Conservation (phyloP, 53 echinoderm and acorn worm genomes). For the Luidia sarsii region DNA sequence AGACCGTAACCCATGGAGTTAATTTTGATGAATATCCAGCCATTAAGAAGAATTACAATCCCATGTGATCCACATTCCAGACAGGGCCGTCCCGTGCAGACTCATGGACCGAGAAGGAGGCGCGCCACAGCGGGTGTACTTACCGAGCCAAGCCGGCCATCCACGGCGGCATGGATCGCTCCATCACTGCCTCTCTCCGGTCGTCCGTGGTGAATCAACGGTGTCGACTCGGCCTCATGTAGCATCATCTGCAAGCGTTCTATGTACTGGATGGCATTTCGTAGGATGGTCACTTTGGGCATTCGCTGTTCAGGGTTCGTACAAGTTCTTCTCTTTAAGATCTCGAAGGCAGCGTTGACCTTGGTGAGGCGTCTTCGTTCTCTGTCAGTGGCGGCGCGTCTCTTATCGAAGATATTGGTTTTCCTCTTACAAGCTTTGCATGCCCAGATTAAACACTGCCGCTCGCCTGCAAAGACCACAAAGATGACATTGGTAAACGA, state of each 20-base stretch:
- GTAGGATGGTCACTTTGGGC: constrained; percentile 83
- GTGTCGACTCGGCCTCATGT: constrained; percentile 76
- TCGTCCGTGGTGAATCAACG: constrained; percentile 49
- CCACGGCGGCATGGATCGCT: constrained; percentile 41
- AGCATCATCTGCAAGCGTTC: constrained; percentile 87
- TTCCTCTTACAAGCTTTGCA: constrained; percentile 85
- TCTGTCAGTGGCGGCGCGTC: constrained; percentile 88
- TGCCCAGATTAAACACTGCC: constrained; percentile 90
- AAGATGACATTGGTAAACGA: no score
- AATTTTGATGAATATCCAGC: constrained; percentile 29
- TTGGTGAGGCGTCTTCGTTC: constrained; percentile 84
- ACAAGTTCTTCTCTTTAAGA: constrained; percentile 82
- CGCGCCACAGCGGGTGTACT: not conserved
- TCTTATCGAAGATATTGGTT: constrained; percentile 78
- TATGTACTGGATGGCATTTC: constrained; percentile 94
- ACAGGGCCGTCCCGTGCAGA: not conserved
- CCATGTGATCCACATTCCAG: constrained; percentile 4
- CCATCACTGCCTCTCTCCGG: constrained; percentile 49
- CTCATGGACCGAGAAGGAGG: not conserved
- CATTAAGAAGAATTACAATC: constrained; percentile 22
- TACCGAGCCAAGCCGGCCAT: constrained; percentile 38
- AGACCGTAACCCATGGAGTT: constrained; percentile 12
- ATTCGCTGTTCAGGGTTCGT: constrained; percentile 80
- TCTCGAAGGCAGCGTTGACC: constrained; percentile 92
- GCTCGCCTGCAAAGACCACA: constrained; percentile 52